phyloP scores from a whole-genome alignment of 2,888 invertebrate species.

The Ecdyonurus torrentis region DNA sequence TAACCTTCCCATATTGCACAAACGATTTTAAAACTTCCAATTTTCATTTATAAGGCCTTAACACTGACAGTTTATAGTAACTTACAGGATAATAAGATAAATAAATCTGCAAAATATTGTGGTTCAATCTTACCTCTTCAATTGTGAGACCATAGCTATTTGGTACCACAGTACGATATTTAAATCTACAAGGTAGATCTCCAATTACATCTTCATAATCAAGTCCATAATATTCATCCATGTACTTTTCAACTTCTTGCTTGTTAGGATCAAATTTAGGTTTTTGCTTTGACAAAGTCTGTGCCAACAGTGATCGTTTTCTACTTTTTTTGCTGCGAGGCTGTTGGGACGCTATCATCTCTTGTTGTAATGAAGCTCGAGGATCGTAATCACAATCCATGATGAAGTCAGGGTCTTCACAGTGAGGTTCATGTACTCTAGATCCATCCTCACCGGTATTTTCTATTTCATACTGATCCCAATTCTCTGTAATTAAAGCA shows the following conservation, averaged over 20 bases:
- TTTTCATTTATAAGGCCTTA: too few relatives aligned
- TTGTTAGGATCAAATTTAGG: conserved; percentile 63
- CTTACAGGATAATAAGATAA: too few relatives aligned
- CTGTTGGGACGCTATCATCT: conserved; percentile 34
- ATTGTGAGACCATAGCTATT: conserved; percentile 81
- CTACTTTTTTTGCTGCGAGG: conserved; percentile 42
- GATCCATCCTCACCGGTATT: conserved; percentile 23
- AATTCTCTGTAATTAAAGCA: conserved; percentile 38
- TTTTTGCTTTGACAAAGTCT: conserved; percentile 54
- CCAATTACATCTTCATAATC: conserved; percentile 87
- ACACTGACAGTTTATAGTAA: too few relatives aligned
- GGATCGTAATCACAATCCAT: conserved; percentile 83
- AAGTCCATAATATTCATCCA: conserved; percentile 88
- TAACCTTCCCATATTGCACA: too few relatives aligned
- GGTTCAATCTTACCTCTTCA: conserved; percentile 82
- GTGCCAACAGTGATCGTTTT: conserved; percentile 57
- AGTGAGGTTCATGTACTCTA: conserved; percentile 35
- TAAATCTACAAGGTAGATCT: conserved; percentile 80
- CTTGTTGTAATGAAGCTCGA: conserved; percentile 32
- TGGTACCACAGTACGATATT: conserved; percentile 74
- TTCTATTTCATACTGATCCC: conserved; percentile 43
- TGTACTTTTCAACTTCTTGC: conserved; percentile 48
- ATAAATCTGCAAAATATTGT: too few relatives aligned
- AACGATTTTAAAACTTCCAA: too few relatives aligned
- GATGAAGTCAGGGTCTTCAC: conserved; percentile 71